Evolutionary conservation across 2,888 invertebrate species (phyloP).

Genomic region (Lithophane semibrunnea): DNA sequence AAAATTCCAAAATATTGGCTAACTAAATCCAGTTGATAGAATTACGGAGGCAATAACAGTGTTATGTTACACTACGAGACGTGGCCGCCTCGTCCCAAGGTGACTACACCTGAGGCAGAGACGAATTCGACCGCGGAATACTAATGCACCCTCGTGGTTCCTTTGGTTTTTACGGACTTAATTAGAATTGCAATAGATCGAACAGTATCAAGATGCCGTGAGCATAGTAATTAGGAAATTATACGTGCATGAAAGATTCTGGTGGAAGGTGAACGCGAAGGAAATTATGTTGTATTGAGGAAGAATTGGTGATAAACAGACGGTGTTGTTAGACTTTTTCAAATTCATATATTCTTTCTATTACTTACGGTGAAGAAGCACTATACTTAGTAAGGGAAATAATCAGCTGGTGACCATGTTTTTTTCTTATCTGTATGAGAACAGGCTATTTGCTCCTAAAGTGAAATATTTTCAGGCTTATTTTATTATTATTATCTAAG

Average conservation of each 20-base stretch:
- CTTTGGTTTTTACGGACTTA: constrained; percentile 52
- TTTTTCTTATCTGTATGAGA: background rate
- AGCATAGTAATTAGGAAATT: constrained; percentile 39
- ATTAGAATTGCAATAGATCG: constrained; percentile 60
- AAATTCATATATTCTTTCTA: background rate
- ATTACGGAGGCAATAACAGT: constrained; percentile 65
- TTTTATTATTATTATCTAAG: background rate
- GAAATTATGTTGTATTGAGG: background rate
- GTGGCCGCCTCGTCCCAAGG: constrained; percentile 57
- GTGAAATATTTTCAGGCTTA: background rate
- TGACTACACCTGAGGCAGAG: constrained; percentile 67
- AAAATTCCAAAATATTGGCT: constrained; percentile 41
- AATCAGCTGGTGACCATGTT: background rate
- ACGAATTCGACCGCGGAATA: constrained; percentile 65
- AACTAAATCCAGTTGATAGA: constrained; percentile 56
- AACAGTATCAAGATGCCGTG: constrained; percentile 48
- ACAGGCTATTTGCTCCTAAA: background rate
- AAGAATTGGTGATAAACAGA: background rate
- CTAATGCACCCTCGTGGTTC: constrained; percentile 50
- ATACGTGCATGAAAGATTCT: background rate
- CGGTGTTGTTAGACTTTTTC: background rate
- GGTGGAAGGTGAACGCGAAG: background rate
- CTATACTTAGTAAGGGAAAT: too few relatives aligned
- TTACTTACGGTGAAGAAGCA: background rate
- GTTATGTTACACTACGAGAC: constrained; percentile 65